These are phyloP conservation scores for Tamias sibiricus DNA, from an alignment of 2,113 vertebrate genomes.

Conservation along the genomic window DNA sequence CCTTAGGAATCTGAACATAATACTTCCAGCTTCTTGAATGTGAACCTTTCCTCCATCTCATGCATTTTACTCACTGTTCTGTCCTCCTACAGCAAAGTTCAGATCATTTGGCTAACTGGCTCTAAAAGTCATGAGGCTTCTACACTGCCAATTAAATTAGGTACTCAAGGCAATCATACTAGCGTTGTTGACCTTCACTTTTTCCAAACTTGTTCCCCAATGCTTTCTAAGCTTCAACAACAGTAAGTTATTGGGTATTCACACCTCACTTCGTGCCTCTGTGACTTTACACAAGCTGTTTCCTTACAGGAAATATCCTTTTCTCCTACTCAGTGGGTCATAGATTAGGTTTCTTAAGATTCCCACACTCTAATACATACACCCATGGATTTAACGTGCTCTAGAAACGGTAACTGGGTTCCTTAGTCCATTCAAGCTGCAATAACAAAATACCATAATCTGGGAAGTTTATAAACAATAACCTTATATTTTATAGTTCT, in stretches of 20 bases:
- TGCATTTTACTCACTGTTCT: neutral
- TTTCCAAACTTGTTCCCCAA: neutral
- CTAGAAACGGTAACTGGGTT: neutral
- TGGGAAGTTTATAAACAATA: neutral
- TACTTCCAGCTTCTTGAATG: neutral
- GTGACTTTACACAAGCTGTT: neutral
- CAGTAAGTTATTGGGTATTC: neutral
- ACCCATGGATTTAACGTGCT: neutral
- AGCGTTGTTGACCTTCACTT: neutral
- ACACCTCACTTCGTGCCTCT: neutral
- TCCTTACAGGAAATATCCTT: neutral
- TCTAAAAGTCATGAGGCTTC: neutral
- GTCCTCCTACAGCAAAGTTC: neutral
- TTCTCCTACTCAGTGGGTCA: neutral
- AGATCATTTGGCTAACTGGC: neutral
- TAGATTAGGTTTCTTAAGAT: neutral
- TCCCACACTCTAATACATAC: neutral
- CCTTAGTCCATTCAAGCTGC: neutral
- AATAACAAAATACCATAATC: neutral
- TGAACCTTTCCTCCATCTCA: neutral
- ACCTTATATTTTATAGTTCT: neutral
- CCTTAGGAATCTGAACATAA: neutral
- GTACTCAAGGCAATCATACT: neutral
- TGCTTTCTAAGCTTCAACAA: neutral
- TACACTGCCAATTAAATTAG: neutral